These are phyloP conservation scores for Oeneis ivallda DNA, from an alignment of 2,888 invertebrate genomes.

Conservation along the genomic window DNA sequence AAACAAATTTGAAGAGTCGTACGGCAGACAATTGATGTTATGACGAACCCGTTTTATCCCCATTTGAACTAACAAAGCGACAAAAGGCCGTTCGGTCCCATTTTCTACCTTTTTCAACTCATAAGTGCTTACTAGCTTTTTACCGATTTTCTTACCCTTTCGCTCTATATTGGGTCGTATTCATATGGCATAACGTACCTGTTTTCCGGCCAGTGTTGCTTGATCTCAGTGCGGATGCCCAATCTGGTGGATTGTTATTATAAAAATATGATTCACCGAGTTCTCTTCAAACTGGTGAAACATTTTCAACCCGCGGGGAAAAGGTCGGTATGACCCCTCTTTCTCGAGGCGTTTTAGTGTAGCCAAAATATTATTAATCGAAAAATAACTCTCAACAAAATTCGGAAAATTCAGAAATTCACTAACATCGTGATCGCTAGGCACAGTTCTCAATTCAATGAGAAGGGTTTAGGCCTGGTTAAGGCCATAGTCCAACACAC, in stretches of 20 bases:
- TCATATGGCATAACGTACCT: constrained; percentile 65
- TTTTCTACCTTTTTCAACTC: constrained; percentile 49
- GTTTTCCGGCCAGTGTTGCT: constrained; percentile 46
- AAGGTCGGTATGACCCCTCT: constrained; percentile 65
- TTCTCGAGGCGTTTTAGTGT: constrained; percentile 59
- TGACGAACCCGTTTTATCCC: constrained; percentile 27
- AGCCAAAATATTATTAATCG: constrained; percentile 61
- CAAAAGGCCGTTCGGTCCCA: constrained; percentile 56
- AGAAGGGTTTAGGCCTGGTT: too few species aligned
- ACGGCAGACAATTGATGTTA: constrained; percentile 26
- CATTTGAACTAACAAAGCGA: constrained; percentile 45
- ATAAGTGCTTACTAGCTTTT: constrained; percentile 69
- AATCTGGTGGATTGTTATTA: constrained; percentile 29
- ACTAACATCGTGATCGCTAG: too few species aligned
- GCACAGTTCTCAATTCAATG: too few species aligned
- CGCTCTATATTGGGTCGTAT: constrained; percentile 61
- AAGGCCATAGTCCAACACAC: too few species aligned
- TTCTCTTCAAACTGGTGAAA: constrained; percentile 45
- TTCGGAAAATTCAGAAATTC: not conserved
- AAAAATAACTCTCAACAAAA: constrained; percentile 26
- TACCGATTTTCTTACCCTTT: constrained; percentile 66
- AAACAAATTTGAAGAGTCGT: constrained; percentile 21
- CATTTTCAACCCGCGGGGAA: constrained; percentile 55
- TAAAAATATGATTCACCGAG: constrained; percentile 36
- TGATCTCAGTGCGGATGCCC: constrained; percentile 45